A percentile compares a stretch with the other conserved stretches of the same genome.
phyloP scores from a whole-genome alignment of 2,797 vertebrate species.

The Pseudochirops corinnae region DNA sequence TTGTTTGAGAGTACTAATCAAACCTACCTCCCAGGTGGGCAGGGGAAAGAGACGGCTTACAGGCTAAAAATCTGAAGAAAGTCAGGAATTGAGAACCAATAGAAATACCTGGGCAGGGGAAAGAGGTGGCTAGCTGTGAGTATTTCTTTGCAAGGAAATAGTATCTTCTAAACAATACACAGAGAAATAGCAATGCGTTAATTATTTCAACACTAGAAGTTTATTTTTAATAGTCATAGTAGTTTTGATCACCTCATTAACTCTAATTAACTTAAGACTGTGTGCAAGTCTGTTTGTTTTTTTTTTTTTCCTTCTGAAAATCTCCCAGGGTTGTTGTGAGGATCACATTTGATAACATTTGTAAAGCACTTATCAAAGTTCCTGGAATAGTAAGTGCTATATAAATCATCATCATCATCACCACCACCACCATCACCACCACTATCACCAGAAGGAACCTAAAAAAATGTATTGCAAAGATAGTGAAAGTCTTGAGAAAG shows the following conservation, averaged over 20 bases:
- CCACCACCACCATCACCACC: not conserved
- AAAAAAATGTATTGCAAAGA: not conserved
- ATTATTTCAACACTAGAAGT: not conserved
- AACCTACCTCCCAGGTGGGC: not conserved
- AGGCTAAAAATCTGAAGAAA: too few relatives aligned
- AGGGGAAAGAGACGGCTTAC: not conserved
- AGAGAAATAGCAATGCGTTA: not conserved
- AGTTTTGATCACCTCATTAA: not conserved
- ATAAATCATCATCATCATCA: not conserved
- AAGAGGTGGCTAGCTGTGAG: not conserved
- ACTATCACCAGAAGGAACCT: not conserved
- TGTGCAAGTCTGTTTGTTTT: not conserved
- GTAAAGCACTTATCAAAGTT: not conserved
- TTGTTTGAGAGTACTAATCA: too few relatives aligned
- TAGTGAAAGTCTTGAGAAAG: not conserved
- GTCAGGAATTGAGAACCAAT: too few relatives aligned
- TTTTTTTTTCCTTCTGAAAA: not conserved
- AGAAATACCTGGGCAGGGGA: not conserved
- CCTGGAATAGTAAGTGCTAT: not conserved
- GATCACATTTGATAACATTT: not conserved
- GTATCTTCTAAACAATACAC: not conserved
- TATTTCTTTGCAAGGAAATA: not conserved
- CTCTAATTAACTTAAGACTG: not conserved
- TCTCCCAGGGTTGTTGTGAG: not conserved
- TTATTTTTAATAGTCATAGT: not conserved